phyloP scores from a whole-genome alignment of 92 coral and sea anemone genomes.

The Metridium senile region DNA sequence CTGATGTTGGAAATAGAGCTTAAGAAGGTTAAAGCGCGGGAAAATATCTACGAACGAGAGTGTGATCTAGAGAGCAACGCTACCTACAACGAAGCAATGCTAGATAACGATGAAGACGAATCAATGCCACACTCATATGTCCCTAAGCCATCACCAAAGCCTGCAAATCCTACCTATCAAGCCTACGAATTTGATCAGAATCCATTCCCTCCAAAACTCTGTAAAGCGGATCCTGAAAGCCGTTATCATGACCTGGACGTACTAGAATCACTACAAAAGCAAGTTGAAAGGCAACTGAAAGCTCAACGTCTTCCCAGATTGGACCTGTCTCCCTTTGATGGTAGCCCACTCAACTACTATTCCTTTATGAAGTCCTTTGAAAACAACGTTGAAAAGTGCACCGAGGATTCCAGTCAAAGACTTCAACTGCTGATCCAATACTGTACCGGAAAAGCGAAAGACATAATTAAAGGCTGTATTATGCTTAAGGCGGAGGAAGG shows the following conservation, averaged over 20 bases:
- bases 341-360: constrained; percentile 33
- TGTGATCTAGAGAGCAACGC: neutral
- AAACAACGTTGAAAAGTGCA: constrained; percentile 27
- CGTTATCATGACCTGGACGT: neutral
- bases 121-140: neutral
- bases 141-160: neutral
- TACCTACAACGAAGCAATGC: neutral
- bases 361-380: constrained; percentile 33
- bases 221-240: neutral
- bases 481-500: constrained; percentile 41
- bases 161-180: neutral
- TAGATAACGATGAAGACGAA: too few relatives aligned
- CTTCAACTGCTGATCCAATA: constrained; percentile 49
- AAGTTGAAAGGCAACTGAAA: constrained; percentile 47
- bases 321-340: constrained; percentile 40
- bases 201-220: neutral
- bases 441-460: constrained; percentile 56
- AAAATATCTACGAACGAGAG: constrained; percentile 30
- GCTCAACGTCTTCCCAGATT: constrained; percentile 32
- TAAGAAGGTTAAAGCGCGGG: constrained; percentile 49
- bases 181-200: neutral
- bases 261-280: constrained; percentile 19
- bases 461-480: constrained; percentile 28
- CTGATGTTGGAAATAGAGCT: constrained; percentile 44
- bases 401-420: constrained; percentile 25